These are phyloP conservation scores for Zaprionus ornatus DNA, from an alignment of 1,140 invertebrate species.

Conservation along the genomic window DNA sequence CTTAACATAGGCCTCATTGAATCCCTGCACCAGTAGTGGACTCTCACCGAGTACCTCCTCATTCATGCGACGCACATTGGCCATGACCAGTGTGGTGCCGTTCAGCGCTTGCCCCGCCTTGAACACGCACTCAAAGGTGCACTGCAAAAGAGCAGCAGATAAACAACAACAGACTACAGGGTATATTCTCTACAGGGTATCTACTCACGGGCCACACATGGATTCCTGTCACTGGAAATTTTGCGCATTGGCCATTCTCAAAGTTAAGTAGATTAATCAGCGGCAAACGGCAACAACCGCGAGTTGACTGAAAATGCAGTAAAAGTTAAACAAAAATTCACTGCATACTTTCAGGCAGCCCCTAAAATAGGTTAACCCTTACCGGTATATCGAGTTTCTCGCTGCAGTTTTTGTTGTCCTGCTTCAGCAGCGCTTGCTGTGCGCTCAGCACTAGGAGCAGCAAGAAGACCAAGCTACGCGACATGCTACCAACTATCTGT, in stretches of 20 bases:
- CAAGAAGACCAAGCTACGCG: background rate
- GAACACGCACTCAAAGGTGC: constrained; percentile 54
- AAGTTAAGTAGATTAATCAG: background rate
- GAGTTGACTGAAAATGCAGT: background rate
- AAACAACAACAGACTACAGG: background rate
- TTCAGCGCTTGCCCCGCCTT: constrained; percentile 24
- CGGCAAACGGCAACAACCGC: constrained; percentile 9
- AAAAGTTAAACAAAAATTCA: constrained; percentile 1
- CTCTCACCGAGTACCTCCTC: constrained; percentile 7
- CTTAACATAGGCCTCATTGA: constrained; percentile 33
- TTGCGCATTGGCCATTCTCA: background rate
- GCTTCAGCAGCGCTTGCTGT: background rate
- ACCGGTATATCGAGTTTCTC: constrained; percentile 17
- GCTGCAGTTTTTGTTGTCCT: background rate
- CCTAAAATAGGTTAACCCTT: background rate
- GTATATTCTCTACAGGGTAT: background rate
- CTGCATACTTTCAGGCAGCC: constrained; percentile 23
- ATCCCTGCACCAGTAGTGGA: constrained; percentile 22
- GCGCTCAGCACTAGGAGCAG: background rate
- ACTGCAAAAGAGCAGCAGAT: constrained; percentile 19
- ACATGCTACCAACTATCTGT: constrained; percentile 8
- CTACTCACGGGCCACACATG: background rate
- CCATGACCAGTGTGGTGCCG: constrained; percentile 39
- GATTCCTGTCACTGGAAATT: background rate
- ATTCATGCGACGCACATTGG: constrained; percentile 42